These are phyloP conservation scores for Triplophysa dalaica DNA, from an alignment of 2,113 vertebrate genomes.

Conservation along the genomic window DNA sequence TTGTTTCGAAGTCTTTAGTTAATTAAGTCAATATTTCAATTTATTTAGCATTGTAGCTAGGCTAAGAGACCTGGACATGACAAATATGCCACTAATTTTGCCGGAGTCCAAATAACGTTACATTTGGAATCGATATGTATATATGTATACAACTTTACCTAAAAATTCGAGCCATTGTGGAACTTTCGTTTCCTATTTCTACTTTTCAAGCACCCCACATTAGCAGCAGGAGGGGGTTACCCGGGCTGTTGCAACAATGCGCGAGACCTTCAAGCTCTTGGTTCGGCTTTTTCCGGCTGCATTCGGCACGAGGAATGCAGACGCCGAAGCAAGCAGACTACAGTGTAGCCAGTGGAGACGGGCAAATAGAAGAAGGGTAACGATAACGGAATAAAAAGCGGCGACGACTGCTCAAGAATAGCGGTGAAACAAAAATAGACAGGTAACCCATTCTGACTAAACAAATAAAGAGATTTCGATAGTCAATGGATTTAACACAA, in stretches of 20 bases:
- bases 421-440: background rate
- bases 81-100: too few relatives aligned
- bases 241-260: background rate
- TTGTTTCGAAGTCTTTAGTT: too few relatives aligned
- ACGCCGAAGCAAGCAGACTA: constrained; percentile 35
- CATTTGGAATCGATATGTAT: too few relatives aligned
- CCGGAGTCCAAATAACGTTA: too few relatives aligned
- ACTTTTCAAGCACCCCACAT: too few relatives aligned
- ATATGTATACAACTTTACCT: too few relatives aligned
- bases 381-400: background rate
- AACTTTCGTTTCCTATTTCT: too few relatives aligned
- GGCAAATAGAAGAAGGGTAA: constrained; percentile 18
- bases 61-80: too few relatives aligned
- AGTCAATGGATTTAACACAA: background rate
- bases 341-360: constrained; percentile 31
- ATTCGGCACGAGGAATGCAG: constrained; percentile 51
- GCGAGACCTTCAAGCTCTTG: background rate
- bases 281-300: constrained; percentile 46
- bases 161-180: too few relatives aligned
- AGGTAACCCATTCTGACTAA: background rate
- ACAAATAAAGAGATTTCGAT: background rate
- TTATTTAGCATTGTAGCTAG: too few relatives aligned
- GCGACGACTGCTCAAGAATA: constrained; percentile 2
- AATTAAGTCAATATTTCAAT: too few relatives aligned
- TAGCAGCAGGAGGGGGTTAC: too few relatives aligned